phyloP scores from a whole-genome alignment of 2,888 invertebrate species.

The Melanargia galathea region DNA sequence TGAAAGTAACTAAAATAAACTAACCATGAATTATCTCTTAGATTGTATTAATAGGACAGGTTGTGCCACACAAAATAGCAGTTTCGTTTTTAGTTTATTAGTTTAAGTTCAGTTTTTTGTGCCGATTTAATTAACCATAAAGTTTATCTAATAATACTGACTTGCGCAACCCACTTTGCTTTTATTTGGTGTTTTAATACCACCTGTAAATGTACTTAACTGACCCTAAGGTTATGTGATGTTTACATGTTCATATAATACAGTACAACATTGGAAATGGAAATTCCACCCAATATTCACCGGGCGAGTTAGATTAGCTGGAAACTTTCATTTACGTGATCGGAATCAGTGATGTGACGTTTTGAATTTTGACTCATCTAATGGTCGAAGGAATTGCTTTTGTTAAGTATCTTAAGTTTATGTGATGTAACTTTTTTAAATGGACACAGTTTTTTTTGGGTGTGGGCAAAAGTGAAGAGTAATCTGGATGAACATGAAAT shows the following conservation, averaged over 20 bases:
- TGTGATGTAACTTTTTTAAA: slow-evolving; percentile 7
- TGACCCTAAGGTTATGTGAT: background rate
- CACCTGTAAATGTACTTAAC: no score
- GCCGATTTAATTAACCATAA: no score
- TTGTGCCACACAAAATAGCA: no score
- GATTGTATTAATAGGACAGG: no score
- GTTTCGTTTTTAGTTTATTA: no score
- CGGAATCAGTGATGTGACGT: slow-evolving; percentile 38
- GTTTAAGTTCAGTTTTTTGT: no score
- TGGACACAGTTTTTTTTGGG: background rate
- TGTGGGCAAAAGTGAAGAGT: background rate
- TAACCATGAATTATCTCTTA: no score
- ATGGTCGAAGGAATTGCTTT: background rate
- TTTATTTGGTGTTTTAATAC: no score
- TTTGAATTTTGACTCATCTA: slow-evolving; percentile 30
- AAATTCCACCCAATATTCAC: slow-evolving; percentile 38
- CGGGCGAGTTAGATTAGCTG: slow-evolving; percentile 44
- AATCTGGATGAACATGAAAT: background rate
- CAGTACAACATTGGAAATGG: slow-evolving; percentile 33
- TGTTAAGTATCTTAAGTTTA: background rate
- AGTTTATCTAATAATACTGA: no score
- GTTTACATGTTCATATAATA: background rate
- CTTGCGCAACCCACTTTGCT: no score
- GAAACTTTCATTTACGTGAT: slow-evolving; percentile 48
- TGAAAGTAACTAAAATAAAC: no score